Conservation (phyloP, 2,113 vertebrate genomes). For the Oryzias celebensis region DNA sequence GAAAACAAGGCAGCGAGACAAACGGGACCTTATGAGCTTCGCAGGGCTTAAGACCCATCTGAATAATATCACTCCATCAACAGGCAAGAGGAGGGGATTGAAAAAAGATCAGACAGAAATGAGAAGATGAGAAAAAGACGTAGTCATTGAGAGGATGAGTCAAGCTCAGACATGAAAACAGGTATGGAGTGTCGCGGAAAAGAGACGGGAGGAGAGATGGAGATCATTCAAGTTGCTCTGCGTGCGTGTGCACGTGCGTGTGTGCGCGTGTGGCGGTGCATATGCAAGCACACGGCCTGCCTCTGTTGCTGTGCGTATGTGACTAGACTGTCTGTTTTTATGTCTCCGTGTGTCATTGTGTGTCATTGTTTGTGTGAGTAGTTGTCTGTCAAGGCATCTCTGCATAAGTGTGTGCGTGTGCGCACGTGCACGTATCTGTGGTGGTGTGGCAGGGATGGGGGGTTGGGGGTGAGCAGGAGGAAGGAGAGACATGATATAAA, state of each 20-base stretch:
- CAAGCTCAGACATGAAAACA: slow-evolving; percentile 72
- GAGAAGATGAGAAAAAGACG: slow-evolving; percentile 65
- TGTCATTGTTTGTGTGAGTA: slow-evolving; percentile 66
- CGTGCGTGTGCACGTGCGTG: slow-evolving; percentile 18
- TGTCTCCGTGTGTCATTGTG: slow-evolving; percentile 46
- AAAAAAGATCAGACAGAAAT: slow-evolving; percentile 63
- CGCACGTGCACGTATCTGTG: slow-evolving; percentile 55
- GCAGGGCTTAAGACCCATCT: slow-evolving; percentile 57
- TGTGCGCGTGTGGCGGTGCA: slow-evolving; percentile 13
- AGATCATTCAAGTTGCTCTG: slow-evolving; percentile 60
- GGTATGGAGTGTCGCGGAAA: slow-evolving; percentile 59
- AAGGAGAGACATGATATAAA: slow-evolving; percentile 81
- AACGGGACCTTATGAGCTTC: slow-evolving; percentile 62
- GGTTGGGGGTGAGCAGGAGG: slow-evolving; percentile 47
- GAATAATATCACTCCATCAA: slow-evolving; percentile 69
- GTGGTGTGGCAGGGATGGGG: slow-evolving; percentile 40
- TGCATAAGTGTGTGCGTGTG: slow-evolving; percentile 29
- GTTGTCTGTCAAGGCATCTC: slow-evolving; percentile 58
- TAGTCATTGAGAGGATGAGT: slow-evolving; percentile 69
- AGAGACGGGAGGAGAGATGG: slow-evolving; percentile 59
- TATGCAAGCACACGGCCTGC: slow-evolving; percentile 20
- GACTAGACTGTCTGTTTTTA: slow-evolving; percentile 68
- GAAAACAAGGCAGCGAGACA: slow-evolving; percentile 59
- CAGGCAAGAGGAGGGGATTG: slow-evolving; percentile 50
- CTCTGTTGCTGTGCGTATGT: slow-evolving; percentile 56